These are phyloP conservation scores for Propithecus coquereli DNA, from an alignment of 2,113 vertebrate genomes.

Conservation along the genomic window DNA sequence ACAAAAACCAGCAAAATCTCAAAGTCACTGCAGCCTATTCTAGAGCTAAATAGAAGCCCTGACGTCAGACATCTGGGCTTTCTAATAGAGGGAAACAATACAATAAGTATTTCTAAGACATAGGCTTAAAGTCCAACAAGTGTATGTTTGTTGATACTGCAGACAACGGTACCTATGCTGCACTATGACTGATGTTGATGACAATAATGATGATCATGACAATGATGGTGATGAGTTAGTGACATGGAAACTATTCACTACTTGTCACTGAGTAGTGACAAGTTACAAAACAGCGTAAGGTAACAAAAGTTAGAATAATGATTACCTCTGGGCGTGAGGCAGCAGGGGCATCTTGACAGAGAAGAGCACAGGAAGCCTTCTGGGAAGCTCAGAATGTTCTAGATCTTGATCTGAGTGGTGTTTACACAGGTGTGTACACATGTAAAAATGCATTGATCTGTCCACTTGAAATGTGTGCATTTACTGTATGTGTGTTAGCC, in stretches of 20 bases:
- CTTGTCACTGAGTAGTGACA: background rate
- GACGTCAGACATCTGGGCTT: background rate
- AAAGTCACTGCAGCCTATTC: background rate
- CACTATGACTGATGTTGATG: background rate
- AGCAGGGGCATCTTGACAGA: rapidly evolving
- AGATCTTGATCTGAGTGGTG: background rate
- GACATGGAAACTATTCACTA: background rate
- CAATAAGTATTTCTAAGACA: background rate
- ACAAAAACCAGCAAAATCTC: no score
- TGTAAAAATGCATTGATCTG: background rate
- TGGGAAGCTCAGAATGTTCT: background rate
- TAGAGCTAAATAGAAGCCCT: background rate
- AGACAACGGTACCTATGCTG: background rate
- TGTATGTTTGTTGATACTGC: background rate
- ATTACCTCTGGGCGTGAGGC: background rate
- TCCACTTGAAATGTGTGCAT: background rate
- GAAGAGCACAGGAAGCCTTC: background rate
- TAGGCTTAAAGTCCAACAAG: background rate
- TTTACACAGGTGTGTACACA: background rate
- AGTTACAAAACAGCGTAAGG: background rate
- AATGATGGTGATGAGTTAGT: background rate
- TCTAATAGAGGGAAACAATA: background rate
- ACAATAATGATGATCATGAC: background rate
- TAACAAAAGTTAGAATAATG: background rate
- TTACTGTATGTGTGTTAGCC: background rate